Conservation (phyloP, 2,888 invertebrate species). For the Blastobasis lacticolella region DNA sequence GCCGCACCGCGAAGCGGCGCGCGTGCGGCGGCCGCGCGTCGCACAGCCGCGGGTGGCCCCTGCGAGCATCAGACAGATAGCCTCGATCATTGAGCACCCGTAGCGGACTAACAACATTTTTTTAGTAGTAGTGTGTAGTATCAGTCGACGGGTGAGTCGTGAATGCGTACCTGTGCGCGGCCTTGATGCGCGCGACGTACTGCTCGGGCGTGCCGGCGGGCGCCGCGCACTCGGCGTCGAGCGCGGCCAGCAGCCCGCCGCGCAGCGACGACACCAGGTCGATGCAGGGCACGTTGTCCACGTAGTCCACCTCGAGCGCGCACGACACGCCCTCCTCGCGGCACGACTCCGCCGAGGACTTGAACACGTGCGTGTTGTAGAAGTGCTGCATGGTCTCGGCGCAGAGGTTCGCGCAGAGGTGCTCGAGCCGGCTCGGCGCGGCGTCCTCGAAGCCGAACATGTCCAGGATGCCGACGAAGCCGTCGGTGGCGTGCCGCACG, state of each 20-base stretch:
- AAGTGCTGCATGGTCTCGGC: constrained; percentile 99
- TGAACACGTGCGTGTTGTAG: constrained; percentile 97
- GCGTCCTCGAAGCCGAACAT: constrained; percentile 98
- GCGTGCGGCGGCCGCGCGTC: constrained; percentile 86
- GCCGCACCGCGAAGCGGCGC: constrained; percentile 90
- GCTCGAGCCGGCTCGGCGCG: constrained; percentile 91
- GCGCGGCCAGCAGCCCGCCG: constrained; percentile 91
- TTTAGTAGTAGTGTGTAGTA: no score
- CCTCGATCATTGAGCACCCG: no score
- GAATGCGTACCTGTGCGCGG: constrained; percentile 38
- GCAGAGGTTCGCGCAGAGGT: constrained; percentile 94
- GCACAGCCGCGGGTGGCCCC: constrained; percentile 85
- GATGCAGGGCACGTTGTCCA: constrained; percentile 96
- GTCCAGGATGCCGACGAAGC: constrained; percentile 95
- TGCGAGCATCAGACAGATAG: constrained; percentile 77
- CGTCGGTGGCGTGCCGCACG: constrained; percentile 93
- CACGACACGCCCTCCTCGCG: constrained; percentile 93
- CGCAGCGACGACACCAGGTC: constrained; percentile 95
- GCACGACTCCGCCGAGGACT: constrained; percentile 93
- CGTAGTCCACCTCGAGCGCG: constrained; percentile 90
- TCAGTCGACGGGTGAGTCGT: no score
- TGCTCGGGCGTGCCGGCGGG: constrained; percentile 78
- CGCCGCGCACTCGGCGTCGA: constrained; percentile 93
- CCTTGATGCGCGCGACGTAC: constrained; percentile 49
- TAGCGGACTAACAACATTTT: no score